Percentiles rank a stretch among this genome's conserved stretches.
Evolutionary conservation across 2,888 invertebrate genomes (phyloP).

Genomic region (Macropis europaea): DNA sequence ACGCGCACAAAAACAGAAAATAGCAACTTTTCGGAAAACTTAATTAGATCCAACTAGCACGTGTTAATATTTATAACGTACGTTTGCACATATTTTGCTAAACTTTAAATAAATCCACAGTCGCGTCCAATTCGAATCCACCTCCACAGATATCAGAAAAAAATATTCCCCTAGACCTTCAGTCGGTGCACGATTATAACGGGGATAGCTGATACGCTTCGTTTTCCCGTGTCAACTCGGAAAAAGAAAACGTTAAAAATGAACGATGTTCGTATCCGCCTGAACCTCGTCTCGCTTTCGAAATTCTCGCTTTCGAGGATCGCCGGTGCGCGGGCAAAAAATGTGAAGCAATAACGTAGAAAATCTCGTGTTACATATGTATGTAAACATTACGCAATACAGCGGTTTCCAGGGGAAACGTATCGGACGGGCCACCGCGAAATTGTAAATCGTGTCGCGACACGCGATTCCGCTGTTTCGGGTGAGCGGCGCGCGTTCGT

Average conservation of each 20-base stretch:
- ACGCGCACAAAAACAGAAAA: no score
- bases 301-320: neutral
- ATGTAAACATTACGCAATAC: conserved; percentile 58
- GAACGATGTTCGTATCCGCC: conserved; percentile 8
- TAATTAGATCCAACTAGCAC: no score
- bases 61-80: no score
- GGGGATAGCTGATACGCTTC: conserved; percentile 16
- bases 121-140: neutral
- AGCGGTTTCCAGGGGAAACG: conserved; percentile 52
- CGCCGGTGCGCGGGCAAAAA: neutral
- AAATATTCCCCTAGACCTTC: conserved; percentile 28
- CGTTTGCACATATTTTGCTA: no score
- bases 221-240: neutral
- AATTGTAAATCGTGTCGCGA: conserved; percentile 25
- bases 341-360: conserved; percentile 28
- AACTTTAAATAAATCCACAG: no score
- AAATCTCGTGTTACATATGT: conserved; percentile 38
- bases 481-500: conserved; percentile 2
- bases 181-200: conserved; percentile 22
- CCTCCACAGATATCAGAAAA: neutral
- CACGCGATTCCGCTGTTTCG: neutral
- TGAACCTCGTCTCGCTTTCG: neutral
- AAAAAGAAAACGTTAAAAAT: conserved; percentile 36
- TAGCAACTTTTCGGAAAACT: no score
- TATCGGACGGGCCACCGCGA: conserved; percentile 24